Percentiles rank a stretch among this genome's conserved stretches.
Evolutionary conservation across 2,113 vertebrate genomes (phyloP).

Genomic region (Nothoprocta perdicaria): DNA sequence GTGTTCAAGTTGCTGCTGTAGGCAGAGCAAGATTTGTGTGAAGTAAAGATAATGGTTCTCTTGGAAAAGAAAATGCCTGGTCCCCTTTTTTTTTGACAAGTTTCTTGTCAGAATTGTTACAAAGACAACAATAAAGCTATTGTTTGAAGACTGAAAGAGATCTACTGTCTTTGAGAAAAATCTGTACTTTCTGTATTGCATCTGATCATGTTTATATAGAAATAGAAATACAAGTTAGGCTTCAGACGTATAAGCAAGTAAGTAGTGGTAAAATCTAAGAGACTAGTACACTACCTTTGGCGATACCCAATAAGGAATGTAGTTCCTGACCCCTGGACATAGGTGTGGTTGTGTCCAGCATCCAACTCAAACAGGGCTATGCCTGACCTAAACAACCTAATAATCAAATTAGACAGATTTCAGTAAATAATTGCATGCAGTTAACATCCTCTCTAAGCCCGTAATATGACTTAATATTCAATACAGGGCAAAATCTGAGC

Average conservation of each 20-base stretch:
- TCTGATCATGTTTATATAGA: not conserved
- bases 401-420: not conserved
- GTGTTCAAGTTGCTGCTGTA: not conserved
- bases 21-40: not conserved
- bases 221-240: not conserved
- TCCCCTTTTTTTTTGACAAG: not conserved
- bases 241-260: not conserved
- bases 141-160: not conserved
- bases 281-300: not conserved
- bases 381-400: not conserved
- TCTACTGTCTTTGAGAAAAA: not conserved
- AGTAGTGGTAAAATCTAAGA: not conserved
- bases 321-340: accelerated
- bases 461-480: not conserved
- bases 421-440: not conserved
- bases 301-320: accelerated
- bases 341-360: not conserved
- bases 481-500: not conserved
- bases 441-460: not conserved
- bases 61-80: not conserved
- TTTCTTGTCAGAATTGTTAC: not conserved
- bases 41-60: not conserved
- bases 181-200: not conserved
- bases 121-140: not conserved
- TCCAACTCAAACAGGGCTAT: not conserved